A percentile compares a stretch with the other conserved stretches of the same genome.
These are phyloP conservation scores for Monochamus alternatus DNA, from an alignment of 2,888 invertebrate genomes.

Conservation along the genomic window DNA sequence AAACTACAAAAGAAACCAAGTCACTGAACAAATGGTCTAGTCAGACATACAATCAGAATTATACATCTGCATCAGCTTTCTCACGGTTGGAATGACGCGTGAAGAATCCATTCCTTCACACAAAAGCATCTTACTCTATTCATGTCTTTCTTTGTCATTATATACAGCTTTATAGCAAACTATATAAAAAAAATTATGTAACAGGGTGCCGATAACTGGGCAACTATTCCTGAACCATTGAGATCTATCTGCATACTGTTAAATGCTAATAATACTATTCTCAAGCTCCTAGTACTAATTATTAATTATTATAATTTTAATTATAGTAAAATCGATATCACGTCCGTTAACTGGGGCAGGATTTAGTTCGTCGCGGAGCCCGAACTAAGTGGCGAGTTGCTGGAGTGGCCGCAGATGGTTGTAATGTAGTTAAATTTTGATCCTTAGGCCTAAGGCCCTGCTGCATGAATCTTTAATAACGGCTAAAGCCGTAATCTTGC, in stretches of 20 bases:
- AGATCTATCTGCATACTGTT: conserved; percentile 21
- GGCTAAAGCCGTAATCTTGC: conserved; percentile 28
- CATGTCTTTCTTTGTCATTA: no score
- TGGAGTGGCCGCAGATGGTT: conserved; percentile 35
- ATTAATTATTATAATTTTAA: conserved; percentile 28
- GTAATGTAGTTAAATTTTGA: conserved; percentile 36
- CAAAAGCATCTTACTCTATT: no score
- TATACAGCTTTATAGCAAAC: no score
- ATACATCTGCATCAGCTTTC: no score
- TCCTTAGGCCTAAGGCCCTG: conserved; percentile 32
- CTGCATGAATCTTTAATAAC: conserved; percentile 36
- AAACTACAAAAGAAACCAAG: no score
- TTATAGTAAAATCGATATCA: conserved; percentile 29
- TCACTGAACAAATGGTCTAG: no score
- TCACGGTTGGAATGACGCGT: no score
- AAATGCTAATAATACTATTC: conserved; percentile 9
- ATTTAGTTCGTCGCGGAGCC: conserved; percentile 20
- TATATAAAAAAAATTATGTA: no score
- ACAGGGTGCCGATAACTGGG: no score
- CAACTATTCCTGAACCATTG: neutral
- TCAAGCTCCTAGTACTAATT: conserved; percentile 15
- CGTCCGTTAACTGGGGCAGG: conserved; percentile 18
- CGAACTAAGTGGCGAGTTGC: conserved; percentile 30
- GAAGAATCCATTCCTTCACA: no score
- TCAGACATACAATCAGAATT: no score